These are phyloP conservation scores for Agrypnus murinus DNA, from an alignment of 2,888 invertebrate genomes.

Conservation along the genomic window DNA sequence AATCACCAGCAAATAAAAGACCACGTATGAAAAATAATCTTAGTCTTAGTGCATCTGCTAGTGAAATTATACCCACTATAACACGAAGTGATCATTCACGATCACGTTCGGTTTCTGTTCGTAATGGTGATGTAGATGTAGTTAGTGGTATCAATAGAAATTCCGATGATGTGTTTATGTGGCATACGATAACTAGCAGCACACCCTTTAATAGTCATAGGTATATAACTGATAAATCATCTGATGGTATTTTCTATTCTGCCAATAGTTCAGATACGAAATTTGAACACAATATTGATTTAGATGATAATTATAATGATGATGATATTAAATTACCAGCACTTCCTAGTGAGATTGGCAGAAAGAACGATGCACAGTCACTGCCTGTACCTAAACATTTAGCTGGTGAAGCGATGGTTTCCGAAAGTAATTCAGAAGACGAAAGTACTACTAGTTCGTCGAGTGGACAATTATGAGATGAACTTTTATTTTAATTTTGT, in stretches of 20 bases:
- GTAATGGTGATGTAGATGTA: slow-evolving; percentile 57
- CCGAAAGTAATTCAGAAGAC: slow-evolving; percentile 77
- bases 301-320: slow-evolving; percentile 59
- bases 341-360: slow-evolving; percentile 68
- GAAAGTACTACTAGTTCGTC: slow-evolving; percentile 74
- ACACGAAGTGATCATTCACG: slow-evolving; percentile 65
- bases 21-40: slow-evolving; percentile 69
- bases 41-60: slow-evolving; percentile 74
- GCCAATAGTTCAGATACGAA: slow-evolving; percentile 28
- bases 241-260: slow-evolving; percentile 57
- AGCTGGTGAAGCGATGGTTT: slow-evolving; percentile 81
- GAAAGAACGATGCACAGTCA: slow-evolving; percentile 62
- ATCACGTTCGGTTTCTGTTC: slow-evolving; percentile 70
- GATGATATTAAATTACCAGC: slow-evolving; percentile 66
- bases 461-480: slow-evolving; percentile 69
- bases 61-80: slow-evolving; percentile 68
- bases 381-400: slow-evolving; percentile 76
- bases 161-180: slow-evolving; percentile 56
- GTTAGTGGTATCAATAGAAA: slow-evolving; percentile 51
- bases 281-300: slow-evolving; percentile 55
- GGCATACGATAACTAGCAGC: slow-evolving; percentile 60
- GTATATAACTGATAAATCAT: background rate
- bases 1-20: slow-evolving; percentile 69
- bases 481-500: slow-evolving; percentile 58
- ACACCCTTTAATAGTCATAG: slow-evolving; percentile 47